Conservation (phyloP, 2,888 invertebrate species). For the Chloroclystis v-ata region DNA sequence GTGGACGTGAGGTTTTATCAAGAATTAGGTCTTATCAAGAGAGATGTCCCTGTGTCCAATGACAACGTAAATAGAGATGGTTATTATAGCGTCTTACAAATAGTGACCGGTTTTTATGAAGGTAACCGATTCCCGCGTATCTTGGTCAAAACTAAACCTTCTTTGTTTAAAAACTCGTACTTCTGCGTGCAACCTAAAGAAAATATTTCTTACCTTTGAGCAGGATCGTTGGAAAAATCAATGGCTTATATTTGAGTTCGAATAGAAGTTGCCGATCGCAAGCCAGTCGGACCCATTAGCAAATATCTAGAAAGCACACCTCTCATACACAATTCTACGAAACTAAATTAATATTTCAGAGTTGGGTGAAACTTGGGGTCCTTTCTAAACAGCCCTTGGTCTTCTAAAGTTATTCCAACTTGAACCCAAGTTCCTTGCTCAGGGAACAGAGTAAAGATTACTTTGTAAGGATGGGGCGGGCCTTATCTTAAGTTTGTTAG, state of each 20-base stretch:
- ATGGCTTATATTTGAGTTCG: not conserved
- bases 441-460: slow-evolving; percentile 69
- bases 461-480: slow-evolving; percentile 53
- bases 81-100: too few species aligned
- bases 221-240: too few species aligned
- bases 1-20: too few species aligned
- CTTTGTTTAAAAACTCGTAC: too few species aligned
- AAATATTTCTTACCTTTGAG: too few species aligned
- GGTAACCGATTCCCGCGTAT: too few species aligned
- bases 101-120: too few species aligned
- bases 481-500: slow-evolving; percentile 64
- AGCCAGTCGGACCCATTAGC: slow-evolving; percentile 39
- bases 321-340: slow-evolving; percentile 73
- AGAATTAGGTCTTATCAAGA: too few species aligned
- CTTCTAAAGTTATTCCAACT: slow-evolving; percentile 77
- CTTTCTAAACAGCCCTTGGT: slow-evolving; percentile 79
- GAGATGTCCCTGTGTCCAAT: too few species aligned
- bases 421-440: slow-evolving; percentile 53
- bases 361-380: slow-evolving; percentile 63
- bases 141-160: too few species aligned
- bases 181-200: too few species aligned
- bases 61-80: too few species aligned
- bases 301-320: slow-evolving; percentile 56
- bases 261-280: slow-evolving; percentile 6
- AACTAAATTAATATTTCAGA: slow-evolving; percentile 78